Base-by-base conservation (phyloP, 2,888 invertebrate species). In the Phoenoteleia sp. region DNA sequence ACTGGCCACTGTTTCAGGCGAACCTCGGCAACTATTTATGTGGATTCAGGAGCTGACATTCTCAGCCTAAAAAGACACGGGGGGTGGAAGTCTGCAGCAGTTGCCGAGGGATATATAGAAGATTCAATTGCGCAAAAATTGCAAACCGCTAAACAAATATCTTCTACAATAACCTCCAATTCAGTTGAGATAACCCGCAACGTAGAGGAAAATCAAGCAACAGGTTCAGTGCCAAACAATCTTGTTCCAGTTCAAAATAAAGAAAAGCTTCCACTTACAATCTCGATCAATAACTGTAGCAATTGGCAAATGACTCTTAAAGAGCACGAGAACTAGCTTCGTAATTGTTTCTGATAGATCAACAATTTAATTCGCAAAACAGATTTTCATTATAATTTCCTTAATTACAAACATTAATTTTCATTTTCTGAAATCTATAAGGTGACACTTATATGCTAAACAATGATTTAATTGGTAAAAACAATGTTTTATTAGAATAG, bases 21-120 rank as follows among this genome's bases (percentile, higher is more conserved):
- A 71, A 71, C 52, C 13, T 69, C 67, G 15, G 25, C 67, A 36
- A 69, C 67, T 3, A 54, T 69, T 9, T 54, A 54, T 54, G 67
- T 49, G 1, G 27, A 69, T 13, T 42, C 47, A 13, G 49, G 33
- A 9, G 66, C 66, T 1, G 47, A 52, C 13, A 52, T 67, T 23
- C 17, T 67, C 2, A 52, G 33, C 3, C 33, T 67, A 36, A 67
- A 49, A 29, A 67, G 52, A 25, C 52, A 52, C n/a, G 67, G 67
- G 36, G n/a, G n/a, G n/a, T 67, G 67, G 52, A 29, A 67, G 36
- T 67, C 67, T 1, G 7, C 25, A 9, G 13, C 64, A 4, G 67
- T 67, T n/a, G 33, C 33, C 9, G 47, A 33, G n/a, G 47, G 49
- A n/a, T 66, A 66, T n/a, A 25, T 66, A 6, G 66, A 47, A 6